Percentiles rank a stretch among this genome's conserved stretches.
Conservation (phyloP, 2,113 vertebrate species). For the Bos taurus region ARS-UCD2.0 NC_037357.1:75327001-75327500, state of each 20-base stretch:
- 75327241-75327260: neutral
- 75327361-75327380: neutral
- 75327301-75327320: neutral
- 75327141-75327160: neutral
- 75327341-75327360: neutral
- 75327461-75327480: slow-evolving; percentile 41
- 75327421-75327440: neutral
- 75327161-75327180: neutral
- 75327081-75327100: neutral
- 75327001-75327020: neutral
- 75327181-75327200: neutral
- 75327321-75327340: neutral
- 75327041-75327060: neutral
- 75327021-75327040: neutral
- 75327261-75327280: neutral
- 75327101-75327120: neutral
- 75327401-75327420: neutral
- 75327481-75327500: slow-evolving; percentile 62
- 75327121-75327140: neutral
- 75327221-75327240: neutral
- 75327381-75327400: neutral
- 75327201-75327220: neutral
- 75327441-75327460: neutral
- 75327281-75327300: neutral
- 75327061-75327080: neutral